Base-by-base conservation (phyloP, 1,140 invertebrate species). In the Nebria ingens region DNA sequence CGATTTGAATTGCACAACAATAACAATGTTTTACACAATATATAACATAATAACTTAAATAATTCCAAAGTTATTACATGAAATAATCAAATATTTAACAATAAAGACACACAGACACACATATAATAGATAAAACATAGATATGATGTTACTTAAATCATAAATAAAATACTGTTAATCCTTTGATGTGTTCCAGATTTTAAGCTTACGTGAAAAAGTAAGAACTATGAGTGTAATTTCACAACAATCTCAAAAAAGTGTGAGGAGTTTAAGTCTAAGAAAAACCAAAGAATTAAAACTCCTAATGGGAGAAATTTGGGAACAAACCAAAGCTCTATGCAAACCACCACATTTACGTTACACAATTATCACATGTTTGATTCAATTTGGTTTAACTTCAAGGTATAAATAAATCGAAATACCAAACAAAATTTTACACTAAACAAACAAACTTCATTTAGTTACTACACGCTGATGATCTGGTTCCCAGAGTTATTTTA, bases 401-500 rank as follows among this genome's bases (percentile, higher is more conserved):
- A 81, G 80, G 80, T 82, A 72, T 71, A 53, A 52, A 38, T 12
- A 12, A 3, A 52, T 52, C 15, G 11, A 52, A 15, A 51, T 13
- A 29, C 25, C 13, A 4, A 38, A 54, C 6, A 40, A 19, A 54
- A 4, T 15, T 42, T 40, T 3, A 56, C 1, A 13, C n/a, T 51
- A 21, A 34, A 19, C 25, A 50, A 6, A 17, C 19, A 51, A 15
- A 51, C 23, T 60, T 53, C 54, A 62, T 65, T 23, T 66, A 89
- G 86, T 62, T 89, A 89, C 66, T 89, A 89, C 67, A 88, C 86
- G 1, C 71, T 89, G 1, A 88, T 89, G 85, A 80, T 89, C 56
- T 89, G 87, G 87, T 89, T 89, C 68, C 87, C 87, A 6, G 86
- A 89, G 66, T 71, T 89, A 60, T 89, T 87, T 70, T 77, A 81